Evolutionary conservation across 2,888 invertebrate species (phyloP), one percentile per base, ranked within the genome.

Genomic region (Rhimphoctona megacephalus): DNA sequence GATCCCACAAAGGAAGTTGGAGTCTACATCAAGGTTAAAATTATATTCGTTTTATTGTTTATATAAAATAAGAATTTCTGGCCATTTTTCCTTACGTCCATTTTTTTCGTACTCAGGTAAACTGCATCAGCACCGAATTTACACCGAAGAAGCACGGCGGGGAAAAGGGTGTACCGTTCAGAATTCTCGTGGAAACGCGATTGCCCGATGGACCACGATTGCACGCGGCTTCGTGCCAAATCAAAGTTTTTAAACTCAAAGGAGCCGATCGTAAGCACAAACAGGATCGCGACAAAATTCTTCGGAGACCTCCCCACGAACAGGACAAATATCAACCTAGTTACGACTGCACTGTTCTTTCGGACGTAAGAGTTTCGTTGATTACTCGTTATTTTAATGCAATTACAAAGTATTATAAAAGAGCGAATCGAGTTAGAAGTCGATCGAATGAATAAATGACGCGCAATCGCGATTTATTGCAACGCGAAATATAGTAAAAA

Each of bases 61-160:
- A 22, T 73, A 78, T 0, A 49, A 49, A 36, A 69, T 17, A 17
- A 36, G 70, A 39, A 66, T 14, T n/a, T 66, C 39, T 1, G 61
- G 54, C n/a, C 61, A 36, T 39, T 11, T 33, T 52, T 52, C 39
- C 1, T 78, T 22, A 46, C 19, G 14, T 0, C 2, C 33, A 52
- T 33, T 30, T 9, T n/a, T 57, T 52, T 49, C 8, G 1, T 9
- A 0, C 4, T 49, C 93, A 97, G 97, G 97, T 98, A 72, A 98
- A 99, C 95, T 99, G 99, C 94, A 99, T 99, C 92, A 99, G 99
- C 87, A 99, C 99, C 0, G 99, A 99, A 95, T 99, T 99, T 94
- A 99, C 99, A 0, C 98, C 98, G 0, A 99, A 99, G 94, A 99
- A 99, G 93, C 99, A 99, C 94, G 99, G 99, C 72, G 99, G 99